Conservation (phyloP, 2,113 vertebrate species). For the Tursiops truncatus region DNA sequence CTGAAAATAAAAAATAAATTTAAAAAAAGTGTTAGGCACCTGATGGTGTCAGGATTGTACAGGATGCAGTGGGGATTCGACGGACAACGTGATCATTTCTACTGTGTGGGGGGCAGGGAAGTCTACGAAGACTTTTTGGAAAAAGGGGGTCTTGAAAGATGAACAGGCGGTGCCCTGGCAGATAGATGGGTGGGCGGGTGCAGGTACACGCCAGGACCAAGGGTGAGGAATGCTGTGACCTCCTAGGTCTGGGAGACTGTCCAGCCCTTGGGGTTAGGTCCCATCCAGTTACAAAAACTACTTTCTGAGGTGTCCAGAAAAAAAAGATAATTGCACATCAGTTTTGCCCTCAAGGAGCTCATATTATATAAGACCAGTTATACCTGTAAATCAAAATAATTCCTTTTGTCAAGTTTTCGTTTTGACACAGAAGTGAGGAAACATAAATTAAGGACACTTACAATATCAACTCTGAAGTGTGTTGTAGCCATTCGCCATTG, state of each 20-base stretch:
- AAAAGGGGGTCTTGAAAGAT: neutral
- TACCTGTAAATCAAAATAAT: neutral
- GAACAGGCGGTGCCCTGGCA: neutral
- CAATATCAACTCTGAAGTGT: neutral
- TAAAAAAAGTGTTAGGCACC: neutral
- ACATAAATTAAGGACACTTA: neutral
- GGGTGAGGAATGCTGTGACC: neutral
- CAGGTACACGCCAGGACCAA: no score
- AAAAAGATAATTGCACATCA: neutral
- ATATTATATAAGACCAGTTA: neutral
- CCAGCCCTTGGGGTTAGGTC: neutral
- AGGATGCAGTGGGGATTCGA: accelerated
- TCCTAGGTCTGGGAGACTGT: neutral
- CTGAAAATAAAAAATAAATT: no score
- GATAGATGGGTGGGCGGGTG: neutral
- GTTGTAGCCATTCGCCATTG: accelerated
- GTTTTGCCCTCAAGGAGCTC: neutral
- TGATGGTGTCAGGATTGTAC: no score
- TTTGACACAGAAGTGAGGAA: neutral
- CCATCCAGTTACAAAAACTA: neutral
- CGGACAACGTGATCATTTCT: no score
- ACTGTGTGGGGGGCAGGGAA: no score
- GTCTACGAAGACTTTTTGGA: neutral
- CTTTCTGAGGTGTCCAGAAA: neutral
- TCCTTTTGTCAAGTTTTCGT: neutral